Percentiles rank a stretch among this genome's conserved stretches.
phyloP scores from a whole-genome alignment of 2,888 invertebrate genomes.

The Watsonalla binaria region DNA sequence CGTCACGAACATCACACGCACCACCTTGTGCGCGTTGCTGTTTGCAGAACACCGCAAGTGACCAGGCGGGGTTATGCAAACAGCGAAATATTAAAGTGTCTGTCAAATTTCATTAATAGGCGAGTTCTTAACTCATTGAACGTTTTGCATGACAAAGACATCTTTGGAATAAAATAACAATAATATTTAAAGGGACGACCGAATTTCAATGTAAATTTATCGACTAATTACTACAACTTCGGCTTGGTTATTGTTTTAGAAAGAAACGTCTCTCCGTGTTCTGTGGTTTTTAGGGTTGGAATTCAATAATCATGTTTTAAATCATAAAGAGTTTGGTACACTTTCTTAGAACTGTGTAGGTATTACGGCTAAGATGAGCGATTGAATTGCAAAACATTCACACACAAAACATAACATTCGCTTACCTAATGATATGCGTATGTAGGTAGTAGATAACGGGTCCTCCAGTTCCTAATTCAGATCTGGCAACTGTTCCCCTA shows the following conservation, averaged over 20 bases:
- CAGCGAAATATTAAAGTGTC: not conserved
- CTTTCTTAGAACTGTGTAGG: no score
- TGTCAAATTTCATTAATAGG: not conserved
- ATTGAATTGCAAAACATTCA: no score
- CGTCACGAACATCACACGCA: not conserved
- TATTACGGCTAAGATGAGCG: no score
- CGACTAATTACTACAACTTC: slow-evolving; percentile 11
- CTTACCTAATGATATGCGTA: no score
- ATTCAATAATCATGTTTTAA: not conserved
- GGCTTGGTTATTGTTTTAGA: not conserved
- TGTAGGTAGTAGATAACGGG: no score
- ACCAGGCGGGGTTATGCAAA: not conserved
- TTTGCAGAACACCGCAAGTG: no score
- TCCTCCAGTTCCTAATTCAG: no score
- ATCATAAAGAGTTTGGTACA: no score
- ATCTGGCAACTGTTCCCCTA: no score
- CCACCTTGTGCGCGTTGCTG: no score
- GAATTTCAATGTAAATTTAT: slow-evolving; percentile 27
- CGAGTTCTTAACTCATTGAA: slow-evolving; percentile 16
- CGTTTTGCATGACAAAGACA: slow-evolving; percentile 21
- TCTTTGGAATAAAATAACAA: slow-evolving; percentile 27
- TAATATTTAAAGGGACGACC: slow-evolving; percentile 17
- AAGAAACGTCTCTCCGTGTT: not conserved
- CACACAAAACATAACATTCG: no score
- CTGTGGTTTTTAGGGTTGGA: not conserved